These are phyloP conservation scores for Apus apus DNA, from an alignment of 2,113 vertebrate genomes.

Conservation along the genomic window DNA sequence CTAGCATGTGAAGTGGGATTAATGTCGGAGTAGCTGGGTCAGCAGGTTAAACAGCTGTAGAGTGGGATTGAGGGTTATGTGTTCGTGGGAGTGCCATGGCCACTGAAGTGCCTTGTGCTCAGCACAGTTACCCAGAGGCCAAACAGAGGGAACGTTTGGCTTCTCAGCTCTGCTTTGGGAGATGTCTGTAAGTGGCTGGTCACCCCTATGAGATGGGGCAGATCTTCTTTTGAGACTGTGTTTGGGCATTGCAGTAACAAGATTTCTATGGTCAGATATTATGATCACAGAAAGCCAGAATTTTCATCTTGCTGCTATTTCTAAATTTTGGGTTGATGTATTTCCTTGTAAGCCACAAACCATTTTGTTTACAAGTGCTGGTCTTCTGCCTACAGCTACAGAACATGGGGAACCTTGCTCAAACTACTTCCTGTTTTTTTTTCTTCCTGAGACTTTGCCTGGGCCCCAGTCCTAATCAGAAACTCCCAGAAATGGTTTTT, in stretches of 20 bases:
- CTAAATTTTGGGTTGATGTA: not conserved
- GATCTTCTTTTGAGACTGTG: not conserved
- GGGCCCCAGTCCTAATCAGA: not conserved
- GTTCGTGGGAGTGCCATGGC: not conserved
- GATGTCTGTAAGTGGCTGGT: not conserved
- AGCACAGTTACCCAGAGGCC: not conserved
- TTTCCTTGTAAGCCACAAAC: not conserved
- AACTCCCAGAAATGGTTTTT: not conserved
- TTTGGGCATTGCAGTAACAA: not conserved
- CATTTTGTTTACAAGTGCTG: not conserved
- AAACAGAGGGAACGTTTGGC: not conserved
- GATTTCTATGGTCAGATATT: not conserved
- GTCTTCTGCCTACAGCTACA: not conserved
- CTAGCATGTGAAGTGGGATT: not conserved
- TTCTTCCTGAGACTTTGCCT: not conserved
- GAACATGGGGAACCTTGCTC: not conserved
- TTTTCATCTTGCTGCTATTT: not conserved
- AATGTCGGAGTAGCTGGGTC: not conserved
- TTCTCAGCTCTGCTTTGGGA: not conserved
- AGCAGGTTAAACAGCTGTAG: not conserved
- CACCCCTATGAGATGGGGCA: not conserved
- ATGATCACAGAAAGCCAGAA: not conserved
- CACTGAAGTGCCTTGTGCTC: not conserved
- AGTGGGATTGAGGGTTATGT: not conserved
- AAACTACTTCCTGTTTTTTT: not conserved